phyloP scores from a whole-genome alignment of 2,888 invertebrate species.

The Pasiphila rectangulata region DNA sequence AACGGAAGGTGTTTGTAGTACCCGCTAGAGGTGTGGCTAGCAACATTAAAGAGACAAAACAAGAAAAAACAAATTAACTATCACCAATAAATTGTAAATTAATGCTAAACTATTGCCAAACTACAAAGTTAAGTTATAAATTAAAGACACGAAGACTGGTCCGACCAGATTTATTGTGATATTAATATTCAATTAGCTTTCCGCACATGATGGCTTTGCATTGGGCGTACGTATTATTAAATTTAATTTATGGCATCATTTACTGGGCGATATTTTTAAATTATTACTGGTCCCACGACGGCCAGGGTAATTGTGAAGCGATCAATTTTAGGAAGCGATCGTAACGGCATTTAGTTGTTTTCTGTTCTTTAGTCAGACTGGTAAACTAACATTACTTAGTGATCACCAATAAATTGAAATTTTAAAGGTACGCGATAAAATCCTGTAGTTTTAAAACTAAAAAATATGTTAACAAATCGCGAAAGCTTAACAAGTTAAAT shows the following conservation, averaged over 20 bases:
- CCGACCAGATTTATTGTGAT: slow-evolving; percentile 75
- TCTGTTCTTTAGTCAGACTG: slow-evolving; percentile 14
- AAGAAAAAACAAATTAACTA: slow-evolving; percentile 28
- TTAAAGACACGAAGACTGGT: slow-evolving; percentile 62
- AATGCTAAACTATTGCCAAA: slow-evolving; percentile 44
- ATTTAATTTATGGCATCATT: slow-evolving; percentile 79
- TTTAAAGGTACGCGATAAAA: too few relatives aligned
- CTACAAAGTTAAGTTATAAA: slow-evolving; percentile 66
- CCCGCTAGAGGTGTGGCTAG: slow-evolving; percentile 65
- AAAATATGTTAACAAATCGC: too few relatives aligned
- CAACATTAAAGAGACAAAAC: slow-evolving; percentile 52
- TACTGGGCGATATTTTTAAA: slow-evolving; percentile 74
- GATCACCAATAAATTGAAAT: too few relatives aligned
- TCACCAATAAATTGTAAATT: slow-evolving; percentile 42
- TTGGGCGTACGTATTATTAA: slow-evolving; percentile 78
- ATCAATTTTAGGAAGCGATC: slow-evolving; percentile 53
- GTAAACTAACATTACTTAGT: neutral
- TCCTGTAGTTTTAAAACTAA: too few relatives aligned
- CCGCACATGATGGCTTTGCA: slow-evolving; percentile 76
- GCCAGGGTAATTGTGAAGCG: slow-evolving; percentile 61
- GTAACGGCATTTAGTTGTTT: slow-evolving; percentile 33
- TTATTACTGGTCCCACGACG: slow-evolving; percentile 68
- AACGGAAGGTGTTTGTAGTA: slow-evolving; percentile 75
- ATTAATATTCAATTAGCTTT: slow-evolving; percentile 81
- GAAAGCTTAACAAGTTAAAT: too few relatives aligned